These are phyloP conservation scores for Drosophila tropicalis DNA, from an alignment of 1,140 invertebrate genomes.

Conservation along the genomic window DNA sequence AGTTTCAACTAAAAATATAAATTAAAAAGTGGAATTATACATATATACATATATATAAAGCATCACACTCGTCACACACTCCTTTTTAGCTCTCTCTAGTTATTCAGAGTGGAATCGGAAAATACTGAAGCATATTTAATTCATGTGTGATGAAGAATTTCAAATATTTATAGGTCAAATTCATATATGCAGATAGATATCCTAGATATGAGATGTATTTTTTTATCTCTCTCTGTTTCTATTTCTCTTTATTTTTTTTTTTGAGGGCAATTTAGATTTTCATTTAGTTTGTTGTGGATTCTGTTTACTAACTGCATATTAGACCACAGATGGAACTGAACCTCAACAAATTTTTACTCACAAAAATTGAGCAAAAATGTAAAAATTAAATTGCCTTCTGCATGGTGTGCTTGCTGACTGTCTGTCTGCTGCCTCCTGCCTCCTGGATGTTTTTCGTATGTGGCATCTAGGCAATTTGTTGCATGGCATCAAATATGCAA, in stretches of 20 bases:
- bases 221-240: background rate
- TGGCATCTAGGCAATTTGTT: conserved; percentile 69
- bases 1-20: conserved; percentile 29
- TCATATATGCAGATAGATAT: conserved; percentile 4
- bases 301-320: conserved; percentile 59
- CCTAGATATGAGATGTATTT: conserved; percentile 2
- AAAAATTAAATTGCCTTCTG: conserved; percentile 58
- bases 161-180: conserved; percentile 57
- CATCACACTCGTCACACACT: too few relatives aligned
- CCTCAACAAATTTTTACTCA: conserved; percentile 23
- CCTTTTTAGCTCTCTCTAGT: background rate
- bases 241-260: conserved; percentile 1
- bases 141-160: conserved; percentile 30
- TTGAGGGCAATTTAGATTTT: conserved; percentile 42
- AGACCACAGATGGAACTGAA: conserved; percentile 52
- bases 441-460: conserved; percentile 24
- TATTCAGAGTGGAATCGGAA: background rate
- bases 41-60: background rate
- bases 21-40: conserved; percentile 33
- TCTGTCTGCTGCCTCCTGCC: background rate
- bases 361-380: conserved; percentile 33
- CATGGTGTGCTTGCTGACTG: conserved; percentile 3
- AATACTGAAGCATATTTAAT: conserved; percentile 9
- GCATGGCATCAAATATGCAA: conserved; percentile 73
- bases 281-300: conserved; percentile 37